Evolutionary conservation across 64 coral and sea anemone genomes (phyloP).

Genomic region (Montipora capricornis): DNA sequence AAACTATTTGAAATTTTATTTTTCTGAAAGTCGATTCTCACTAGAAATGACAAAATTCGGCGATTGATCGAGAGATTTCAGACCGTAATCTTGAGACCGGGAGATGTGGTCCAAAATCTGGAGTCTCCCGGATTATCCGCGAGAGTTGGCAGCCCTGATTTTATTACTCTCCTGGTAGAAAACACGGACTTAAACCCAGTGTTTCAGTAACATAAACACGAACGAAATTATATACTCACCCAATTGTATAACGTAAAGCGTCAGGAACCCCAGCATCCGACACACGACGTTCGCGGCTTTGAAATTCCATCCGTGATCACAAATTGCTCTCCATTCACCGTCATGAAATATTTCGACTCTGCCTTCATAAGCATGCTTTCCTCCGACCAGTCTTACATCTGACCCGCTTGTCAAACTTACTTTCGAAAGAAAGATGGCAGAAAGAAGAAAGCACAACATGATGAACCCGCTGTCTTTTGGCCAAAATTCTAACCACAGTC

Average conservation of each 20-base stretch:
- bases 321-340: conserved; percentile 68
- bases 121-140: too few species aligned
- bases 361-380: conserved; percentile 69
- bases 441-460: not conserved
- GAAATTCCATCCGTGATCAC: conserved; percentile 75
- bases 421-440: not conserved
- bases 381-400: conserved; percentile 57
- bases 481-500: not conserved
- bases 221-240: conserved; percentile 32
- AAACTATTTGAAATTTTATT: too few species aligned
- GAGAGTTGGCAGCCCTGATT: too few species aligned
- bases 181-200: too few species aligned
- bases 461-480: not conserved
- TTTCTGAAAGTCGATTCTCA: too few species aligned
- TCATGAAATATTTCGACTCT: conserved; percentile 56
- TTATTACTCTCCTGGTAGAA: too few species aligned
- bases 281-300: conserved; percentile 73
- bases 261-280: conserved; percentile 72
- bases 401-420: not conserved
- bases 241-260: conserved; percentile 55
- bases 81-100: too few species aligned
- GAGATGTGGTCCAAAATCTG: too few species aligned
- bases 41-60: too few species aligned
- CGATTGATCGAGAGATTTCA: too few species aligned
- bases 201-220: not conserved